A percentile compares a stretch with the other conserved stretches of the same genome.
Evolutionary conservation across 2,888 invertebrate species (phyloP).

Genomic region (Agrochola lychnidis): DNA sequence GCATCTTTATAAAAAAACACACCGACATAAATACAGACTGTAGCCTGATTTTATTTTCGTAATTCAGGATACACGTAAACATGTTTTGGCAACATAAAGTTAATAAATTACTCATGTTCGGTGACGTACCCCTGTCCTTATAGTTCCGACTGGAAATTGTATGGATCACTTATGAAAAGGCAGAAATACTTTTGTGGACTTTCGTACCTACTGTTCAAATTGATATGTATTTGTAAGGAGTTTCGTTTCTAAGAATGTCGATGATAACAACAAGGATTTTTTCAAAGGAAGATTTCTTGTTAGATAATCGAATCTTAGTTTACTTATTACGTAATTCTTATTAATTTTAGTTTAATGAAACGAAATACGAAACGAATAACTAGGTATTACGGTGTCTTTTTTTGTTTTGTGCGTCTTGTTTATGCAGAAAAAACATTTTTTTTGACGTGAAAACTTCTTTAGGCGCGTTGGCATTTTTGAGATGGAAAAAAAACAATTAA

Average conservation of each 20-base stretch:
- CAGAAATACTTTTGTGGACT: conserved; percentile 46
- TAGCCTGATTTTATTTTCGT: conserved; percentile 47
- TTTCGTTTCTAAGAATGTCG: not conserved
- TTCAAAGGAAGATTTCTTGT: not conserved
- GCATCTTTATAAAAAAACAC: not conserved
- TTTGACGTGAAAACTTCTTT: too few relatives aligned
- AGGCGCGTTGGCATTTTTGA: too few relatives aligned
- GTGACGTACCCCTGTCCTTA: conserved; percentile 39
- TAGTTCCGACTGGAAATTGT: conserved; percentile 49
- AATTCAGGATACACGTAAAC: conserved; percentile 65
- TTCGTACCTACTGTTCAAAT: conserved; percentile 33
- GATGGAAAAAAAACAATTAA: too few relatives aligned
- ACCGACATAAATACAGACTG: conserved; percentile 22
- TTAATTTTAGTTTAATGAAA: not conserved
- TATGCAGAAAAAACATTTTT: too few relatives aligned
- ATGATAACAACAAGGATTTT: not conserved
- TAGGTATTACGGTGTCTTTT: too few relatives aligned
- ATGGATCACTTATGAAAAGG: conserved; percentile 48
- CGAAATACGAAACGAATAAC: too few relatives aligned
- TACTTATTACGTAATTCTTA: not conserved
- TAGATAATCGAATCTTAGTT: not conserved
- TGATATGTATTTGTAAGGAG: conserved; percentile 29
- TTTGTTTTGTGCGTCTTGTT: too few relatives aligned
- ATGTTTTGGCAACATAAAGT: conserved; percentile 71
- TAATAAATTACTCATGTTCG: conserved; percentile 69